These are phyloP conservation scores for Drosophila ercepeae DNA, from an alignment of 1,140 invertebrate genomes.

Conservation along the genomic window DNA sequence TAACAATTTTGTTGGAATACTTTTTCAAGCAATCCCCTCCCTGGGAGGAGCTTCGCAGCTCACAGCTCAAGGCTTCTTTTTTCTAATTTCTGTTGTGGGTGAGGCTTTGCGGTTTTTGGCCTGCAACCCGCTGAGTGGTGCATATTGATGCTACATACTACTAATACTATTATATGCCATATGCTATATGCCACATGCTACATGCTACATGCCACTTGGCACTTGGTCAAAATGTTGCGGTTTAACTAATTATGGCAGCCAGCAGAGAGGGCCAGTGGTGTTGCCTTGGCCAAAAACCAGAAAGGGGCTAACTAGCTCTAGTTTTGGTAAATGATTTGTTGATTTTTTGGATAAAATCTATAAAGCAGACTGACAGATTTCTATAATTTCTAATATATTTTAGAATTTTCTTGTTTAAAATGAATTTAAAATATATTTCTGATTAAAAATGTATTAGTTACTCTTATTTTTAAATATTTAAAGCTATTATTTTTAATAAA, in stretches of 20 bases:
- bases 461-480: too few relatives aligned
- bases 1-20: constrained; percentile 51
- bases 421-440: too few relatives aligned
- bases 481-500: too few relatives aligned
- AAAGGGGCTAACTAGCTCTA: constrained; percentile 1
- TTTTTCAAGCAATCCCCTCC: constrained; percentile 24
- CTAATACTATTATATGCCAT: too few relatives aligned
- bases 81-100: background rate
- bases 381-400: too few relatives aligned
- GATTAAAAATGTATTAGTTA: too few relatives aligned
- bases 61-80: constrained; percentile 3
- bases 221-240: constrained; percentile 52
- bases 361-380: too few relatives aligned
- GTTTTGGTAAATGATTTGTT: background rate
- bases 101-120: constrained; percentile 5
- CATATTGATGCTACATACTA: constrained; percentile 7
- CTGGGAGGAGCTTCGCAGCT: background rate
- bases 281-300: background rate
- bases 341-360: too few relatives aligned
- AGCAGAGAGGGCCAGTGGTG: constrained; percentile 9
- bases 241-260: constrained; percentile 70
- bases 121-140: constrained; percentile 21
- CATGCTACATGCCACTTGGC: constrained; percentile 50
- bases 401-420: too few relatives aligned
- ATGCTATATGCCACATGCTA: too few relatives aligned